Evolutionary conservation across 2,113 vertebrate species (phyloP).

Genomic region (Chloropsis hardwickii): DNA sequence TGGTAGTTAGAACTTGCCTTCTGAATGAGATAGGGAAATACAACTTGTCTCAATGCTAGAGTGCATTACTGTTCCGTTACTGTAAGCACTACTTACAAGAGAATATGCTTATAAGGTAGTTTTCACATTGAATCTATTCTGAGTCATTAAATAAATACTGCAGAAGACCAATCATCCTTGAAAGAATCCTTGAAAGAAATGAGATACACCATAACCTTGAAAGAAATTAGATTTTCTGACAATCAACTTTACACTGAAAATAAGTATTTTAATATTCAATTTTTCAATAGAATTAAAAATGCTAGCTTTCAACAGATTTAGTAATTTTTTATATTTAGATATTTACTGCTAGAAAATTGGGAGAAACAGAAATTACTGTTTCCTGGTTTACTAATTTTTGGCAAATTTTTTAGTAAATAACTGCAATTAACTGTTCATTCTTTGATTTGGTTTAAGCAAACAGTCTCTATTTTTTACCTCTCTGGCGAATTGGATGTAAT

Average conservation of each 20-base stretch:
- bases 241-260: background rate
- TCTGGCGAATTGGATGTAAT: background rate
- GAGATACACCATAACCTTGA: too few species aligned
- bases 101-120: background rate
- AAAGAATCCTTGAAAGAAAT: constrained; percentile 15
- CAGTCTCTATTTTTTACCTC: background rate
- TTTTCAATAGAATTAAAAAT: background rate
- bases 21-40: background rate
- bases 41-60: background rate
- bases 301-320: background rate
- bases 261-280: background rate
- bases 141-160: background rate
- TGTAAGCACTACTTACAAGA: background rate
- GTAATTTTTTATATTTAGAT: background rate
- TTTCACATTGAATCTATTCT: background rate
- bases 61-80: background rate
- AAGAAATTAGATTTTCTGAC: too few species aligned
- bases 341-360: background rate
- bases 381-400: background rate
- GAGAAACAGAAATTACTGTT: background rate
- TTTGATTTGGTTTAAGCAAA: background rate
- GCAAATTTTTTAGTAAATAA: background rate
- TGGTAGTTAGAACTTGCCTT: background rate
- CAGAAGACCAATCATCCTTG: constrained; percentile 16
- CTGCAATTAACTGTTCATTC: background rate